Base-by-base conservation (phyloP, 2,797 vertebrate genomes). In the Pachyuromys duprasi region DNA sequence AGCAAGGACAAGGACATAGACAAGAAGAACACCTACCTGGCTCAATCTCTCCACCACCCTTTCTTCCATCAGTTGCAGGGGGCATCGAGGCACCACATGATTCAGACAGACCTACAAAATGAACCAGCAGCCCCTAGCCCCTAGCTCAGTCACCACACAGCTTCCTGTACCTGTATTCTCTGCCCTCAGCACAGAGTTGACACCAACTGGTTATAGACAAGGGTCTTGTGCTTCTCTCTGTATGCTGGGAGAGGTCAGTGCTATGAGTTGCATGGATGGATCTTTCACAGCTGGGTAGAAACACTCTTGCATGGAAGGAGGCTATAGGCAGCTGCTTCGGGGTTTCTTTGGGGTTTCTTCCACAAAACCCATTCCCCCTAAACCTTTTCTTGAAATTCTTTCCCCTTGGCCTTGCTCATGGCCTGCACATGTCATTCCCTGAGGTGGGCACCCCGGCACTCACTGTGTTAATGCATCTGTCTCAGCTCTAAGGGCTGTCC, bases 261-360 rank as follows among this genome's bases (percentile, higher is more conserved):
- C 55, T 18, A 18, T 3, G 2, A 0, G 53, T 9, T 14, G 24
- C 18, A 42, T 1, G 0, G 2, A 24, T 12, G 1, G 31, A 18
- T 18, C 28, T 53, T 49, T 13, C 18, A 2, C 1, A 5, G 26
- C 17, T 22, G 17, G 49, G 60, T 55, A 45, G n/a, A 75, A 57
- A 36, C 67, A 15, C 0, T 1, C 8, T 53, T 9, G 7, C 3
- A 17, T 53, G 45, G 42, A 45, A 67, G 62, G 45, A 13, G 7
- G 33, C n/a, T 0, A 0, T 11, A 24, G 18, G 4, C 81, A 45
- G 60, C 57, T n/a, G n/a, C n/a, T n/a, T n/a, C n/a, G n/a, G n/a
- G n/a, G n/a, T n/a, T n/a, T n/a, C n/a, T n/a, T n/a, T n/a, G n/a
- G n/a, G n/a, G n/a, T n/a, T 49, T n/a, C 5, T 6, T 49, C 67